Percentiles rank a stretch among this genome's conserved stretches.
Conservation (phyloP, 2,797 vertebrate genomes). For the Acrossocheilus fasciatus region DNA sequence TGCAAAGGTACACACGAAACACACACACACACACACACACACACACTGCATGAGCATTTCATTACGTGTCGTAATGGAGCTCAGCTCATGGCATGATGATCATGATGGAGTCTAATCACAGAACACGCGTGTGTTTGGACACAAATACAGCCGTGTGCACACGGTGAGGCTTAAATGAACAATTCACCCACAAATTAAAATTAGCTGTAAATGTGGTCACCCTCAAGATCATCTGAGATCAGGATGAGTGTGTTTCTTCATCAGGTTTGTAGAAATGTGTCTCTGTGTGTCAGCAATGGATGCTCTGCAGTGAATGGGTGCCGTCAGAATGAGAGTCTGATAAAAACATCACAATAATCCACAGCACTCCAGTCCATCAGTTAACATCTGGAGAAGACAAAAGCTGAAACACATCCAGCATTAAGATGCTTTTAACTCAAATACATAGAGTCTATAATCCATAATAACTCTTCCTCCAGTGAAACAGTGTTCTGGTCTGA, state of each 20-base stretch:
- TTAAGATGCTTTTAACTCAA: no score
- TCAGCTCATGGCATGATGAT: neutral
- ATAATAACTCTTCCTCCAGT: no score
- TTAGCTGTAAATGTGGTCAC: neutral
- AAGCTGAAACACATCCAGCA: no score
- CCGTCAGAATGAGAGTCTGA: no score
- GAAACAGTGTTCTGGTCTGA: no score
- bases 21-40: neutral
- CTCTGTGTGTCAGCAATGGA: neutral
- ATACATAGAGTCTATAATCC: no score
- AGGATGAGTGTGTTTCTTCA: no score
- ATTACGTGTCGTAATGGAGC: neutral
- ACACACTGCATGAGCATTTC: neutral
- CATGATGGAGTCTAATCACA: neutral
- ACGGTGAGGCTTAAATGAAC: neutral
- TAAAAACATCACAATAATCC: no score
- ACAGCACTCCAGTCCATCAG: no score
- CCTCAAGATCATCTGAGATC: neutral
- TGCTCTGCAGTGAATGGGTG: no score
- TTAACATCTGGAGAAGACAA: no score
- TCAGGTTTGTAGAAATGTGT: no score
- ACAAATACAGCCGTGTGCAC: neutral
- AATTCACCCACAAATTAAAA: neutral
- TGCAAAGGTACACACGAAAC: conserved; percentile 84
- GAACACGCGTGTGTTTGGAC: neutral